Evolutionary conservation across 92 coral and sea anemone species (phyloP).

Genomic region (Epizoanthus fatuus): DNA sequence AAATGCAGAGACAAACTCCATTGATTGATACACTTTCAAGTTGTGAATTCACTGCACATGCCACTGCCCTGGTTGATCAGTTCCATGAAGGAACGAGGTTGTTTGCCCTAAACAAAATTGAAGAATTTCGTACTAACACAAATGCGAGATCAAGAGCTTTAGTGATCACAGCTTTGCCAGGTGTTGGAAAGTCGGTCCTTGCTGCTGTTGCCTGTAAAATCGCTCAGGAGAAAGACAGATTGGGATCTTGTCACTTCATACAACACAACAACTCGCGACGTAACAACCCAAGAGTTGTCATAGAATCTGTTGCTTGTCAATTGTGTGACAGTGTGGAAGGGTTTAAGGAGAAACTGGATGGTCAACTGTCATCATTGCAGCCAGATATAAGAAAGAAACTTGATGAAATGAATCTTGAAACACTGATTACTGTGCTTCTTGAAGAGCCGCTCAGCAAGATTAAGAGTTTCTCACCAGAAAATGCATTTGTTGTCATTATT

Average conservation of each 20-base stretch:
- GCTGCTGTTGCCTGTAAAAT: neutral
- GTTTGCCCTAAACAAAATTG: slow-evolving; percentile 47
- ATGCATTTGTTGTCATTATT: neutral
- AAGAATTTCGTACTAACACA: neutral
- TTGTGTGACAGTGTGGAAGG: slow-evolving; percentile 11
- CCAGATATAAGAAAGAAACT: neutral
- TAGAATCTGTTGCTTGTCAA: slow-evolving; percentile 11
- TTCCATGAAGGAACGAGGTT: slow-evolving; percentile 58
- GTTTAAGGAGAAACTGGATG: neutral
- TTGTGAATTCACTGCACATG: slow-evolving; percentile 55
- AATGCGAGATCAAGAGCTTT: slow-evolving; percentile 52
- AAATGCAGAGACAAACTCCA: too few relatives aligned
- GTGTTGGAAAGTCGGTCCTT: slow-evolving; percentile 3
- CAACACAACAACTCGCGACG: slow-evolving; percentile 24
- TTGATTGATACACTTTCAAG: neutral
- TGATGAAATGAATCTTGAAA: slow-evolving; percentile 11
- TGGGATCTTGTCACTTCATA: slow-evolving; percentile 30
- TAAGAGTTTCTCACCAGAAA: neutral
- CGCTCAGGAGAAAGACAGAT: neutral
- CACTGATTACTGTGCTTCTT: neutral
- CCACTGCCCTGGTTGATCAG: slow-evolving; percentile 13
- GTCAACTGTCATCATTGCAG: neutral
- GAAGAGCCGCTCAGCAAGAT: slow-evolving; percentile 8
- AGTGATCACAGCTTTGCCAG: slow-evolving; percentile 33
- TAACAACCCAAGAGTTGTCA: slow-evolving; percentile 11